Evolutionary conservation across 2,888 invertebrate species (phyloP).

Genomic region (Biston stratarius): DNA sequence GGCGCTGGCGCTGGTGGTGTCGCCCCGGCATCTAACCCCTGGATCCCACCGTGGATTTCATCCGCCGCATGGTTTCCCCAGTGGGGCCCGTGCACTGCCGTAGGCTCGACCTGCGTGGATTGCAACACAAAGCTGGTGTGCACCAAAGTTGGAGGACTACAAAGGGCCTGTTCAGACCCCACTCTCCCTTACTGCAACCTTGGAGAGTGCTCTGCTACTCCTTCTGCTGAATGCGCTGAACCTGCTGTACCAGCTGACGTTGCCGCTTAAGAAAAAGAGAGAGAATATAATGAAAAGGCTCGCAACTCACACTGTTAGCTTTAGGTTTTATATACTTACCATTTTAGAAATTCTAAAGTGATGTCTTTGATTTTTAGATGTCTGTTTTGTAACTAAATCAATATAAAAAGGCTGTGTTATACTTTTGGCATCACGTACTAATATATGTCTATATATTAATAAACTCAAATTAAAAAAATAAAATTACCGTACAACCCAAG

Average conservation of each 20-base stretch:
- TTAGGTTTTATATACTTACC: not conserved
- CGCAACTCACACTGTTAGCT: not conserved
- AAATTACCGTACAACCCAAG: not conserved
- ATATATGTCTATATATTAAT: not conserved
- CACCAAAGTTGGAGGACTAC: slow-evolving; percentile 74
- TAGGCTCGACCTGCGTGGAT: slow-evolving; percentile 69
- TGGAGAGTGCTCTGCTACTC: slow-evolving; percentile 79
- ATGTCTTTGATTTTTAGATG: not conserved
- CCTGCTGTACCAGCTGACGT: slow-evolving; percentile 47
- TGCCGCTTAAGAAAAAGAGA: slow-evolving; percentile 31
- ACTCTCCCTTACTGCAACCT: slow-evolving; percentile 76
- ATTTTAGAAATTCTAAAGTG: not conserved
- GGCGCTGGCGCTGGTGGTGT: slow-evolving; percentile 44
- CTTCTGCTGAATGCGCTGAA: slow-evolving; percentile 66
- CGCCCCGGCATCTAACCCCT: slow-evolving; percentile 64
- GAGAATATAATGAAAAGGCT: not conserved
- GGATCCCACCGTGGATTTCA: slow-evolving; percentile 77
- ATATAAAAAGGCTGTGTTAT: not conserved
- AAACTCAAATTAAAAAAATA: slow-evolving; percentile 5
- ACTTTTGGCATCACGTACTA: not conserved
- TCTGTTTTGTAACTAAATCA: not conserved
- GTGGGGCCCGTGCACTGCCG: slow-evolving; percentile 69
- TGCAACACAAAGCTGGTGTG: slow-evolving; percentile 73
- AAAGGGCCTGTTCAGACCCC: slow-evolving; percentile 72
- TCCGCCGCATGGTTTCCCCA: slow-evolving; percentile 74